Evolutionary conservation across 1,140 invertebrate genomes (phyloP), one percentile per base, ranked within the genome.

Genomic region (Dufourea novaeangliae): DNA sequence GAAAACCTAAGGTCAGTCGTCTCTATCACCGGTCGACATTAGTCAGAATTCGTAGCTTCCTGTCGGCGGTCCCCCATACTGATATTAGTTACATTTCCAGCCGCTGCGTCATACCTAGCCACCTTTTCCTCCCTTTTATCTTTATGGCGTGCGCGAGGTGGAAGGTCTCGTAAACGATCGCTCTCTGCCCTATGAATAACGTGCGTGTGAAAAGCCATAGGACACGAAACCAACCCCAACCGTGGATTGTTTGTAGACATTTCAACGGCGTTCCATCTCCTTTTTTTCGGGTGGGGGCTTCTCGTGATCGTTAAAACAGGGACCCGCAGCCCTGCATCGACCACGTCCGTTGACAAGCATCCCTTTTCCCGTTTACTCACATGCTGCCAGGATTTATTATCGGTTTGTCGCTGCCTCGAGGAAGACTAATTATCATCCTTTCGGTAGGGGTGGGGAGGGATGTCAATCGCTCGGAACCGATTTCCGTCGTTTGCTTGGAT

Each of bases 371-470:
- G 83, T 84, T 84, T 84, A 80, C 78, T 77, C 83, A 84, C 83
- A 57, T 84, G 83, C 59, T 54, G 37, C 20, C n/a, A 20, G 46
- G 79, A 84, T 84, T 84, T 84, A 80, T 84, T 84, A 77, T 84
- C 81, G 44, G 62, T 69, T 71, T 74, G 46, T 56, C 41, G 29
- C 11, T 20, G 1, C 32, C 20, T 27, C 11, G 12, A 22, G 54
- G 56, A 44, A 44, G 71, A 74, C 44, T 80, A 84, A 84, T 84
- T 84, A 84, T 80, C 82, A 80, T 72, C 34, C n/a, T n/a, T n/a
- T n/a, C n/a, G n/a, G n/a, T n/a, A n/a, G n/a, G n/a, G n/a, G 46
- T 32, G 66, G 61, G 80, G 76, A 83, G 79, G 74, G 39, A 82
- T 37, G 67, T 34, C 25, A 14, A 7, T 8, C 27, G 25, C 22